phyloP scores from a whole-genome alignment of 2,113 vertebrate species.

The Sylvietta virens region DNA sequence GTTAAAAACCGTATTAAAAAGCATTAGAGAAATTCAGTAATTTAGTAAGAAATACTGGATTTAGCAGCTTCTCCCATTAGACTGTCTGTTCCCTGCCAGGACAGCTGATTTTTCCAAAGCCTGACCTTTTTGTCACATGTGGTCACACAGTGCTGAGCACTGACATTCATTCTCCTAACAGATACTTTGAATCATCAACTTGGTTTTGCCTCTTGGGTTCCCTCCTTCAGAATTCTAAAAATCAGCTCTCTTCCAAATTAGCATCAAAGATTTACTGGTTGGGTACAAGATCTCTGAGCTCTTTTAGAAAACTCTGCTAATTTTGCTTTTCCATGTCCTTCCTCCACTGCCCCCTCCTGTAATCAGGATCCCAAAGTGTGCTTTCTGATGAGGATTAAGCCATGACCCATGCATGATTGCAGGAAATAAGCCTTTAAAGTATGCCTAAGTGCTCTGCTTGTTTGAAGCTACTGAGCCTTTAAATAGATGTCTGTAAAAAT shows the following conservation, averaged over 20 bases:
- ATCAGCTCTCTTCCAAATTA: background rate
- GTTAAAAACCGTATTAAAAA: background rate
- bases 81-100: background rate
- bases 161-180: background rate
- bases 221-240: background rate
- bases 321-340: background rate
- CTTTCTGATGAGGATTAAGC: conserved; percentile 31
- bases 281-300: background rate
- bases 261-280: background rate
- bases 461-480: conserved; percentile 56
- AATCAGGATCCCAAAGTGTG: background rate
- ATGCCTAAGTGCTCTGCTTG: conserved; percentile 39
- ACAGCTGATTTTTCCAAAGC: background rate
- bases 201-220: background rate
- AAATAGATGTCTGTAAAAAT: conserved; percentile 48
- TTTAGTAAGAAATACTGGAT: background rate
- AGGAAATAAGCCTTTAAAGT: conserved; percentile 56
- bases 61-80: background rate
- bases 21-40: background rate
- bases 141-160: background rate
- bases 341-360: background rate
- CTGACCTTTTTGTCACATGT: background rate
- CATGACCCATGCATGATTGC: conserved; percentile 35
- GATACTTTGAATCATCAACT: background rate
- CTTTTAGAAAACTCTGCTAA: background rate